Conservation (phyloP, 2,888 invertebrate species). For the Eutolmus rufibarbis region DNA sequence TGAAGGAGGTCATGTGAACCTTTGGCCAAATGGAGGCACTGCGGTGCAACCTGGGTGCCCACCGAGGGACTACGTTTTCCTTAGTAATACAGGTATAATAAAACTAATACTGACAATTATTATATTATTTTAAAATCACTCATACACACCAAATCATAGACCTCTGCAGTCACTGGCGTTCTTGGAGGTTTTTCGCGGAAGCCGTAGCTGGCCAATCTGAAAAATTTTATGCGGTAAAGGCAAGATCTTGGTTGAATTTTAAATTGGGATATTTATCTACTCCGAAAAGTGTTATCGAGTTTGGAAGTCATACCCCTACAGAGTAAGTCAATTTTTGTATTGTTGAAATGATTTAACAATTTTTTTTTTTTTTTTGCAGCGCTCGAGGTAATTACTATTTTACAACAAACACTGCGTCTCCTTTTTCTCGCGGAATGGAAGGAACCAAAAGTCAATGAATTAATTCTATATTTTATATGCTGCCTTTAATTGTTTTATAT, state of each 20-base stretch:
- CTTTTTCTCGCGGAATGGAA: conserved; percentile 17
- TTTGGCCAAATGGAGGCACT: conserved; percentile 55
- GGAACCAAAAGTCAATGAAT: not conserved
- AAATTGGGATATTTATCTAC: conserved; percentile 51
- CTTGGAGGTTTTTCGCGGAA: conserved; percentile 67
- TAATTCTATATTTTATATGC: not conserved
- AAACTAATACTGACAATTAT: not conserved
- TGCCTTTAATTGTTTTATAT: not conserved
- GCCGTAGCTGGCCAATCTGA: conserved; percentile 53
- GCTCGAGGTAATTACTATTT: conserved; percentile 39
- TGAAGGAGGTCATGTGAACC: conserved; percentile 65
- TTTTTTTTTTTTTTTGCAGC: not conserved
- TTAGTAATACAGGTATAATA: conserved; percentile 48
- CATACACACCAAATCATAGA: conserved; percentile 54
- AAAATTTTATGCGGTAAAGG: conserved; percentile 64
- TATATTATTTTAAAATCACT: not conserved
- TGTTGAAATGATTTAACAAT: not conserved
- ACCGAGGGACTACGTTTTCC: conserved; percentile 46
- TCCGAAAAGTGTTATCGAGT: not conserved
- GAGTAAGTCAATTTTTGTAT: conserved; percentile 12
- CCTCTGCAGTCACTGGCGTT: conserved; percentile 66
- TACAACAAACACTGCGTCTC: conserved; percentile 15
- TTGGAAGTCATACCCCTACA: conserved; percentile 36
- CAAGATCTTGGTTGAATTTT: conserved; percentile 52
- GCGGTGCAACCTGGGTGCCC: conserved; percentile 51